Evolutionary conservation across 2,113 vertebrate species (phyloP).

Genomic region (Bubo bubo): DNA sequence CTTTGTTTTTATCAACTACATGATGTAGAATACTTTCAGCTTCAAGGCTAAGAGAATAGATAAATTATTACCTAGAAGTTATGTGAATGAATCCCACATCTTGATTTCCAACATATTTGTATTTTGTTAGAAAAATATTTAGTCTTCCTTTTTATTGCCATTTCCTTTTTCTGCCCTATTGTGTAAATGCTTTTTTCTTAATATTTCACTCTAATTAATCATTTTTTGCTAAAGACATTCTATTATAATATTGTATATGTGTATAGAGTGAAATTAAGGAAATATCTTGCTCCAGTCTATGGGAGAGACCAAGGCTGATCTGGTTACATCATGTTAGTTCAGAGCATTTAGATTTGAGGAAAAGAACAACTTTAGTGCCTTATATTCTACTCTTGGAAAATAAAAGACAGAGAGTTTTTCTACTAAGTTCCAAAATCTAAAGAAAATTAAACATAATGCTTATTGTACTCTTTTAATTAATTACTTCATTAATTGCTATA

Average conservation of each 20-base stretch:
- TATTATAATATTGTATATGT: neutral
- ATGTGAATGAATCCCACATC: neutral
- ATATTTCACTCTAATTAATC: neutral
- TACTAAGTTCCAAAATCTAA: neutral
- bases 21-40: neutral
- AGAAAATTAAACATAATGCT: neutral
- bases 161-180: neutral
- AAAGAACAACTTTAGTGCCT: neutral
- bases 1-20: neutral
- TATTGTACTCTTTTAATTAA: neutral
- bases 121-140: neutral
- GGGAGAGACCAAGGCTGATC: neutral
- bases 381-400: neutral
- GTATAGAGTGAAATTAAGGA: neutral
- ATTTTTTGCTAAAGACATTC: neutral
- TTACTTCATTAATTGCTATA: neutral
- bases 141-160: neutral
- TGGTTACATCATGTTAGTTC: neutral
- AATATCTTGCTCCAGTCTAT: neutral
- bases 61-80: neutral
- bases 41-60: neutral
- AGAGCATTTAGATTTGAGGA: neutral
- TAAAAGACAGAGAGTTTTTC: neutral
- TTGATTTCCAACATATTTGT: neutral
- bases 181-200: neutral